Base-by-base conservation (phyloP, 2,113 vertebrate genomes). In the Stegastes partitus region DNA sequence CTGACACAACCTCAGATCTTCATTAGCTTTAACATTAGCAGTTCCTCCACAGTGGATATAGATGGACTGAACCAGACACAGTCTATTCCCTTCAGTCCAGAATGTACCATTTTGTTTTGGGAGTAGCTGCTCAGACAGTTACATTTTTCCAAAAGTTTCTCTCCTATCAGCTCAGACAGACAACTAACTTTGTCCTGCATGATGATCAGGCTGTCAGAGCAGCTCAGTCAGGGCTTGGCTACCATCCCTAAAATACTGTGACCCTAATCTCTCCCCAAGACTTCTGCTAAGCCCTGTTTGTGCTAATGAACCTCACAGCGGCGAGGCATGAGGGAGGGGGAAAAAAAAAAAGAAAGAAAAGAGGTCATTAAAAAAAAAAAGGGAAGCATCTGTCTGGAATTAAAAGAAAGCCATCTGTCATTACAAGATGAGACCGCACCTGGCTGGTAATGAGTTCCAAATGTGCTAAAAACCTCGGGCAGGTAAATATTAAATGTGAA, bases 361-460 rank as follows among this genome's bases (percentile, higher is more conserved):
- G 39, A 42, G 39, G 68, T 70, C 23, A 66, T 64, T 79, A 83
- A 71, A 77, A 82, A 81, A 71, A 65, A 39, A 18, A 74, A 39
- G 16, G 65, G 56, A 61, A 82, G 70, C 82, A 78, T 87, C 87
- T 85, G 77, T 49, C 51, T 75, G 62, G 64, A 89, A 56, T 83
- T 77, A 90, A 84, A 76, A 75, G 82, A 63, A 80, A 80, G 4
- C 77, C 82, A 84, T 89, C 77, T 81, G 89, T 88, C 86, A 74
- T 74, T 0, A 26, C 45, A 25, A 55, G 87, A 84, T 39, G 87
- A 83, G 85, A 39, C 61, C 4, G 50, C 87, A 84, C 89, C 81
- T 83, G 78, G 53, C 56, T 58, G 76, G 3, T 53, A 69, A 81
- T 65, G 80, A 71, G 21, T 5, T 74, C 47, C 67, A 61, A 74